A percentile compares a stretch with the other conserved stretches of the same genome.
phyloP scores from a whole-genome alignment of 2,888 invertebrate species.

The Parochlus steinenii region DNA sequence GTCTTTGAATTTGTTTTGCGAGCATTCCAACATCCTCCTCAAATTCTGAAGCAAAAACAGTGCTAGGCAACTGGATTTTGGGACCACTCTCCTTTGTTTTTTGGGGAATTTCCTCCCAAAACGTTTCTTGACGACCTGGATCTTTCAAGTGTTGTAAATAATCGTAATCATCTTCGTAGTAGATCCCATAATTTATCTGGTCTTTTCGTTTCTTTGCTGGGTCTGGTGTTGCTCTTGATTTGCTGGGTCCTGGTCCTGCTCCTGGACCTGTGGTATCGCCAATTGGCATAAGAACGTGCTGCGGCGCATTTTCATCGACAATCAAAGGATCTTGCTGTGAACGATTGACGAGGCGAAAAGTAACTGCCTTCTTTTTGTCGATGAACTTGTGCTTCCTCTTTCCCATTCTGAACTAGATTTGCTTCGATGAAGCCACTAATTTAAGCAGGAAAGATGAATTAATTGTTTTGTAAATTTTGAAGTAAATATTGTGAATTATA shows the following conservation, averaged over 20 bases:
- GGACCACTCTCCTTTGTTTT: slow-evolving; percentile 19
- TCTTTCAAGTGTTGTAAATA: slow-evolving; percentile 73
- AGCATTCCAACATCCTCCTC: slow-evolving; percentile 63
- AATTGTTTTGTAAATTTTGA: too few species aligned
- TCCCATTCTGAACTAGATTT: slow-evolving; percentile 31
- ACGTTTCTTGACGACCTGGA: slow-evolving; percentile 22
- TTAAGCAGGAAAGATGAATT: too few species aligned
- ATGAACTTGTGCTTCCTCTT: slow-evolving; percentile 70
- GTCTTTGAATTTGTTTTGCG: slow-evolving; percentile 26
- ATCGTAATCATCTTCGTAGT: slow-evolving; percentile 88
- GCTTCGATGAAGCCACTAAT: background rate
- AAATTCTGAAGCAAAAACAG: slow-evolving; percentile 71
- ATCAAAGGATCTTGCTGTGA: slow-evolving; percentile 86
- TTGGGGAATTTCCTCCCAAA: slow-evolving; percentile 28
- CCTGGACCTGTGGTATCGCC: slow-evolving; percentile 21
- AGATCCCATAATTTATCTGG: slow-evolving; percentile 75
- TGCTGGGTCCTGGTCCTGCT: slow-evolving; percentile 6
- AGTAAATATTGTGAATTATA: too few species aligned
- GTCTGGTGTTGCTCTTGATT: slow-evolving; percentile 17
- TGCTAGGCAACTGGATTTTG: slow-evolving; percentile 54
- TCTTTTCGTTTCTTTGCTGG: slow-evolving; percentile 44
- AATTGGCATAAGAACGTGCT: slow-evolving; percentile 62
- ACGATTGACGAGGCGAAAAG: slow-evolving; percentile 83
- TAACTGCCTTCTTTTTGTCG: slow-evolving; percentile 78
- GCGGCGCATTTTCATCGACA: slow-evolving; percentile 77